Percentiles rank a stretch among this genome's conserved stretches.
These are phyloP conservation scores for Poeciliopsis gracilis DNA, from an alignment of 2,797 vertebrate genomes.

Conservation along the genomic window DNA sequence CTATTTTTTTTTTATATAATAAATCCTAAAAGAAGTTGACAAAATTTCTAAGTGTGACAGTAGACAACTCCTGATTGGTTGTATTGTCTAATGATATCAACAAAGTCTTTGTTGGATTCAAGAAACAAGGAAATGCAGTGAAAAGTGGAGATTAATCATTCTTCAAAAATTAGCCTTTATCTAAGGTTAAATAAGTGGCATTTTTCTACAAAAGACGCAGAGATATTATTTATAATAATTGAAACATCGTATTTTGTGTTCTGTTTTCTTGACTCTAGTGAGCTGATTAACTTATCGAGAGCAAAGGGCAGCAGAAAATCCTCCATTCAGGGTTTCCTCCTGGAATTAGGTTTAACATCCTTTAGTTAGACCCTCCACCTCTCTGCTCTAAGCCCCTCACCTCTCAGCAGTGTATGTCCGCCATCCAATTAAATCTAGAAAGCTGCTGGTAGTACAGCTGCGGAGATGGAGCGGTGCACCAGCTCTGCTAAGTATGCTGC, in stretches of 20 bases:
- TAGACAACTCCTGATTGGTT: not conserved
- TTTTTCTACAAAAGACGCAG: slow-evolving; percentile 17
- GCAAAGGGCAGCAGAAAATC: slow-evolving; percentile 58
- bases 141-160: slow-evolving; percentile 10
- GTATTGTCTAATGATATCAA: not conserved
- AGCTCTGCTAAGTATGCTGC: slow-evolving; percentile 64
- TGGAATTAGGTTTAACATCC: slow-evolving; percentile 74
- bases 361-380: slow-evolving; percentile 70
- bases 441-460: slow-evolving; percentile 56
- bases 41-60: not conserved
- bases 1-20: not conserved
- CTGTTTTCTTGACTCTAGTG: slow-evolving; percentile 60
- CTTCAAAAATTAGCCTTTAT: slow-evolving; percentile 18
- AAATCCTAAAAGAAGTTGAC: not conserved
- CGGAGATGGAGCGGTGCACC: slow-evolving; percentile 40
- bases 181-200: slow-evolving; percentile 29
- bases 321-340: slow-evolving; percentile 49
- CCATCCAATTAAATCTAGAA: slow-evolving; percentile 78
- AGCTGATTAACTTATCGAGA: slow-evolving; percentile 75
- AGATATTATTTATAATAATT: slow-evolving; percentile 57
- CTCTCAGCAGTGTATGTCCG: slow-evolving; percentile 64
- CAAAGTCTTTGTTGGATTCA: not conserved
- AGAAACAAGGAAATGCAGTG: not conserved
- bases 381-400: slow-evolving; percentile 72
- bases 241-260: slow-evolving; percentile 49